phyloP scores from a whole-genome alignment of 2,888 invertebrate species.

The Rhopalosiphum nymphaeae region DNA sequence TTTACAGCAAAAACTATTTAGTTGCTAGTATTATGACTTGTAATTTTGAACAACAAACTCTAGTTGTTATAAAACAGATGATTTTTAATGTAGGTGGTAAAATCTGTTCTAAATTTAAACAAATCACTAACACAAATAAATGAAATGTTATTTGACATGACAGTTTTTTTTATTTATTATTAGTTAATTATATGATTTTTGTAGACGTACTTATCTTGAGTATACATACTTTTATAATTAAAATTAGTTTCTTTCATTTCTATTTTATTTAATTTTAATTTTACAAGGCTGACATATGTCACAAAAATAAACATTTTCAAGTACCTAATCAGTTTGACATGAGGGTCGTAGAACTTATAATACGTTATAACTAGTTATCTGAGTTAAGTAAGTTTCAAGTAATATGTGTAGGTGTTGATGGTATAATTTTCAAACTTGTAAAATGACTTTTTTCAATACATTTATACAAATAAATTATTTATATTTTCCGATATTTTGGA shows the following conservation, averaged over 20 bases:
- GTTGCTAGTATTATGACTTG: not conserved
- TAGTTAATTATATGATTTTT: not conserved
- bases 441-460: not conserved
- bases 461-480: not conserved
- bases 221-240: not conserved
- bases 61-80: not conserved
- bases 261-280: conserved; percentile 22
- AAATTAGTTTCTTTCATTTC: not conserved
- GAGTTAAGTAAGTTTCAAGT: not conserved
- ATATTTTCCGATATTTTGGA: not conserved
- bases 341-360: not conserved
- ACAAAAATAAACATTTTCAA: not conserved
- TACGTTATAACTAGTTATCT: not conserved
- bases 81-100: not conserved
- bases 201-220: not conserved
- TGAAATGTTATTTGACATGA: not conserved
- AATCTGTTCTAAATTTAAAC: not conserved
- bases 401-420: conserved; percentile 8
- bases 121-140: not conserved
- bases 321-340: not conserved
- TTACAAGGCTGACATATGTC: not conserved
- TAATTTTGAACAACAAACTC: not conserved
- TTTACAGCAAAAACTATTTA: not conserved
- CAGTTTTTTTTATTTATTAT: not conserved
- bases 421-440: not conserved